Evolutionary conservation across 1,140 invertebrate species (phyloP).

Genomic region (Bicyclus anynana): DNA sequence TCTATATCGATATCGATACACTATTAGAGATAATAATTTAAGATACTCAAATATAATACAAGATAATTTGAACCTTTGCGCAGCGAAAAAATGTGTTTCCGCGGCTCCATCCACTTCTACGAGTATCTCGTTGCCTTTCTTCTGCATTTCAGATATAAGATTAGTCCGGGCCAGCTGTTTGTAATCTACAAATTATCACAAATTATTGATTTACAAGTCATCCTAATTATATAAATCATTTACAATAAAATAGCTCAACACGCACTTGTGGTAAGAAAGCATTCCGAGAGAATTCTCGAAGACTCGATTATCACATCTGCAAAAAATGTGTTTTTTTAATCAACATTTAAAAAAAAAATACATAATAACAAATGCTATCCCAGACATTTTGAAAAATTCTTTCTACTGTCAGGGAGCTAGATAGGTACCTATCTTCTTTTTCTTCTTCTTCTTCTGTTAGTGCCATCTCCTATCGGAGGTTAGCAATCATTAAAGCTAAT

Average conservation of each 20-base stretch:
- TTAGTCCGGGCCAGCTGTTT: constrained; percentile 42
- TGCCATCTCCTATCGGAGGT: too few relatives aligned
- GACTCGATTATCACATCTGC: constrained; percentile 58
- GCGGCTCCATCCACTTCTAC: constrained; percentile 40
- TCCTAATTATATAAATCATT: background rate
- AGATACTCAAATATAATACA: too few relatives aligned
- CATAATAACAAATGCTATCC: too few relatives aligned
- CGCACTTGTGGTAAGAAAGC: constrained; percentile 58
- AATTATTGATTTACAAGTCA: background rate
- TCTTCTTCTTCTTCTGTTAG: too few relatives aligned
- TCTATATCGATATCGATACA: too few relatives aligned
- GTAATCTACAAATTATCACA: constrained; percentile 36
- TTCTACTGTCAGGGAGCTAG: too few relatives aligned
- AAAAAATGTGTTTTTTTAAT: background rate
- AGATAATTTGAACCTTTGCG: constrained; percentile 46
- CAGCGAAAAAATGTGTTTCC: constrained; percentile 57
- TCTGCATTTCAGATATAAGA: constrained; percentile 63
- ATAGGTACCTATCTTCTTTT: too few relatives aligned
- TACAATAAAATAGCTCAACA: constrained; percentile 2
- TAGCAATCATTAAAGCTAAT: too few relatives aligned
- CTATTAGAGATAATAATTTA: too few relatives aligned
- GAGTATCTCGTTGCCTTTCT: constrained; percentile 52
- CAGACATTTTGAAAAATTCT: too few relatives aligned
- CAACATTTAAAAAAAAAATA: too few relatives aligned
- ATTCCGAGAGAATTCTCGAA: constrained; percentile 50